These are phyloP conservation scores for Chrysopilus asiliformis DNA, from an alignment of 2,888 invertebrate genomes.

Conservation along the genomic window DNA sequence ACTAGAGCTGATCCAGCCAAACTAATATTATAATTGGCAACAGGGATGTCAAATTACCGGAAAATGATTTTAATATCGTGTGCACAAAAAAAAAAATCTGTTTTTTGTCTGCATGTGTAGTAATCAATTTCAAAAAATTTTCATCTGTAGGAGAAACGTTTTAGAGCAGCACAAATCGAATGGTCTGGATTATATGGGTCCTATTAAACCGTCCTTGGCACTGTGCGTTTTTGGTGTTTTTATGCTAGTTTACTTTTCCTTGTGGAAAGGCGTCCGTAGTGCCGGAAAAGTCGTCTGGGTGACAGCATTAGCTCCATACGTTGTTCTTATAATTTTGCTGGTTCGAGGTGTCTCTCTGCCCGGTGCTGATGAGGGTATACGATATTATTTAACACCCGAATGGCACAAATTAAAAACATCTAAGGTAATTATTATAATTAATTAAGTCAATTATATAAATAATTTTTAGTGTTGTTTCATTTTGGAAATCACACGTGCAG, in stretches of 20 bases:
- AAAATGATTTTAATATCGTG: not conserved
- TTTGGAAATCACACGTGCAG: too few relatives aligned
- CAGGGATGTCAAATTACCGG: not conserved
- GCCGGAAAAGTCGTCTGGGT: constrained; percentile 96
- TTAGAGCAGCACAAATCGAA: constrained; percentile 69
- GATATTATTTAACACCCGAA: constrained; percentile 77
- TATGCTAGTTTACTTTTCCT: constrained; percentile 84
- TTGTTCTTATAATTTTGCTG: constrained; percentile 74
- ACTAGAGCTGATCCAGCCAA: too few relatives aligned
- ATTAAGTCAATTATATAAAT: not conserved
- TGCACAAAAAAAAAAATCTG: constrained; percentile 1
- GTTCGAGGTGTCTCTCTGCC: constrained; percentile 73
- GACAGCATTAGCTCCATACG: constrained; percentile 85
- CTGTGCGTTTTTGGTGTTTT: constrained; percentile 85
- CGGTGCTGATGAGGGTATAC: constrained; percentile 72
- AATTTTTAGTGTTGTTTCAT: not conserved
- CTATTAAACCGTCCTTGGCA: constrained; percentile 78
- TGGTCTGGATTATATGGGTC: constrained; percentile 77
- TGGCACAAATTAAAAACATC: constrained; percentile 72
- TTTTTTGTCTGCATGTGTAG: too few relatives aligned
- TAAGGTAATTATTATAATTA: constrained; percentile 43
- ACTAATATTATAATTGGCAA: too few relatives aligned
- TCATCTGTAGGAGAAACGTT: constrained; percentile 52
- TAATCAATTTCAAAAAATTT: constrained; percentile 7
- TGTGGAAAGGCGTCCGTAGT: constrained; percentile 90